Evolutionary conservation across 1,140 invertebrate species (phyloP).

Genomic region (Portunus trituberculatus): DNA sequence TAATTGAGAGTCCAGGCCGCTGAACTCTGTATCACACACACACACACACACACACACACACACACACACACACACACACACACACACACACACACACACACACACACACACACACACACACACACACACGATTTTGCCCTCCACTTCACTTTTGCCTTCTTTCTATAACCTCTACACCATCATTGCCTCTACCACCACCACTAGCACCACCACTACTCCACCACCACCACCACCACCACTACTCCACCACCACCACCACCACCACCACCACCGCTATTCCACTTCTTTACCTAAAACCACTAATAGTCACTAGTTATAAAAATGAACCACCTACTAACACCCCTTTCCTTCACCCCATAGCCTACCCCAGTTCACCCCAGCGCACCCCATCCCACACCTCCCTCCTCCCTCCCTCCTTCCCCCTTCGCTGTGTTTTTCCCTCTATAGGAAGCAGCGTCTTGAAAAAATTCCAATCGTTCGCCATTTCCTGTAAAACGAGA

Average conservation of each 20-base stretch:
- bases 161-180: background rate
- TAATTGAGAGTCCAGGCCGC: too few species aligned
- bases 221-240: too few species aligned
- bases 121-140: background rate
- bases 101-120: conserved; percentile 58
- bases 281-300: background rate
- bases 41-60: conserved; percentile 10
- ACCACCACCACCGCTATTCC: background rate
- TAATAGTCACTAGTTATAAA: background rate
- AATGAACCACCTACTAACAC: background rate
- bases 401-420: background rate
- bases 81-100: conserved; percentile 31
- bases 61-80: conserved; percentile 8
- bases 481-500: background rate
- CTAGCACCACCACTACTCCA: too few species aligned
- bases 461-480: background rate
- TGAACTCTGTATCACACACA: background rate
- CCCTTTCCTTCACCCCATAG: background rate
- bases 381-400: background rate
- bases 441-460: background rate
- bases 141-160: background rate
- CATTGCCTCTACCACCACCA: background rate
- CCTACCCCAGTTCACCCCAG: too few species aligned
- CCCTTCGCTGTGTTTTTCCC: background rate
- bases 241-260: background rate